Evolutionary conservation across 2,113 vertebrate genomes (phyloP).

Genomic region (Lepidothrix coronata): DNA sequence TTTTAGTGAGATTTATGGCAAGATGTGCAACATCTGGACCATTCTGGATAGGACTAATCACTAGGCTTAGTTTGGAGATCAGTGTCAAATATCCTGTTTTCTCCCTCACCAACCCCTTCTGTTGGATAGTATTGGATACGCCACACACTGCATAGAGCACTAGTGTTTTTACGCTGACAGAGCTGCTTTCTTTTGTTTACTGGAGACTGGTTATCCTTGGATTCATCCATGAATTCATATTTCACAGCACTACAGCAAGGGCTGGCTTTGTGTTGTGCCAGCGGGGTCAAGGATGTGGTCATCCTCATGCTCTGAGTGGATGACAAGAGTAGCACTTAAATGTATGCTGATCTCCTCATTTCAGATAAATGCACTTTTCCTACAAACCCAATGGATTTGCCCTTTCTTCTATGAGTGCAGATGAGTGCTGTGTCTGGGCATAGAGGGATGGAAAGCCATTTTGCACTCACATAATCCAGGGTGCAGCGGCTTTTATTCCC

Average conservation of each 20-base stretch:
- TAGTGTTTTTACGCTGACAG: neutral
- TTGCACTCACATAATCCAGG: neutral
- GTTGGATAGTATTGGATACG: neutral
- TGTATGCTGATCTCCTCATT: accelerated
- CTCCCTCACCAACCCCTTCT: neutral
- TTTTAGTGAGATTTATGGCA: neutral
- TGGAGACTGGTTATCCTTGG: neutral
- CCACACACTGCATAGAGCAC: accelerated
- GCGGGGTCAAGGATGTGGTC: accelerated
- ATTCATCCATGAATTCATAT: neutral
- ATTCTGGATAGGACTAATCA: accelerated
- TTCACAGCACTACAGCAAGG: neutral
- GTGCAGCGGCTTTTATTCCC: neutral
- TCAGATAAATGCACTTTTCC: neutral
- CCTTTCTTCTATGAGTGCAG: neutral
- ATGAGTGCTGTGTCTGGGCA: neutral
- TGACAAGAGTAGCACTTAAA: neutral
- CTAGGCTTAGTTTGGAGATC: neutral
- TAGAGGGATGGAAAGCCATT: neutral
- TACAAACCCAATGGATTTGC: neutral
- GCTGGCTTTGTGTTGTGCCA: neutral
- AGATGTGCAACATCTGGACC: neutral
- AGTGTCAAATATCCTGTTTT: neutral
- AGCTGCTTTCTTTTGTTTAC: neutral
- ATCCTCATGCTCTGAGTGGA: neutral